Base-by-base conservation (phyloP, 2,888 invertebrate genomes). In the Hofmannophila pseudospretella region DNA sequence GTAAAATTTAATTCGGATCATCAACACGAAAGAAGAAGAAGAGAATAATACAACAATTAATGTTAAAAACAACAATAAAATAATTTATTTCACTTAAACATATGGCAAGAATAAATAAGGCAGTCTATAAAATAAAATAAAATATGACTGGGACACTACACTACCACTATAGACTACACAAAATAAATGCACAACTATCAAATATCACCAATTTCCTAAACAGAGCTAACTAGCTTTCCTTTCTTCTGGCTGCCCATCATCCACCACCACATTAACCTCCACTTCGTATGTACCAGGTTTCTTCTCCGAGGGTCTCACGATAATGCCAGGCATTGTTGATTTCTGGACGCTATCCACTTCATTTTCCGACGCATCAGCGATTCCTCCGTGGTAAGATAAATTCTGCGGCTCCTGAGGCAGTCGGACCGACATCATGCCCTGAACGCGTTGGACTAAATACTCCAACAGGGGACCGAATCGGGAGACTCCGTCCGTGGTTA, bases 401-500 rank as follows among this genome's bases (percentile, higher is more conserved):
- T 27, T 28, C 7, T 20, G 8, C 8, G 33, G 86, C 62, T 89
- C 88, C 49, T 86, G 82, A 35, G 89, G 78, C 36, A 86, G 74
- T 51, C 90, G 89, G 8, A 88, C 84, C 0, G 91, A 91, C 61
- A 89, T 89, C 46, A 88, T 88, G 3, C 88, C 79, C 63, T 91
- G 91, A 35, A 91, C 84, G 39, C 89, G 78, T 55, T 91, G 91
- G 7, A 90, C 79, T 10, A 91, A 58, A 40, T 85, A 81, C 58
- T 91, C 91, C 28, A 91, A 53, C 23, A 90, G 59, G 1, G 89
- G 89, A 12, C 91, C 91, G 58, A 91, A 88, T 60, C 88, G 71
- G 19, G 75, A 77, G 7, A 61, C 41, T 5, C 54, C 55, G 13
- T 53, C 42, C 7, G 51, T 51, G 11, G 47, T 44, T 11, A 54